These are phyloP conservation scores for Gracilinanus agilis DNA, from an alignment of 2,113 vertebrate species.

Conservation along the genomic window DNA sequence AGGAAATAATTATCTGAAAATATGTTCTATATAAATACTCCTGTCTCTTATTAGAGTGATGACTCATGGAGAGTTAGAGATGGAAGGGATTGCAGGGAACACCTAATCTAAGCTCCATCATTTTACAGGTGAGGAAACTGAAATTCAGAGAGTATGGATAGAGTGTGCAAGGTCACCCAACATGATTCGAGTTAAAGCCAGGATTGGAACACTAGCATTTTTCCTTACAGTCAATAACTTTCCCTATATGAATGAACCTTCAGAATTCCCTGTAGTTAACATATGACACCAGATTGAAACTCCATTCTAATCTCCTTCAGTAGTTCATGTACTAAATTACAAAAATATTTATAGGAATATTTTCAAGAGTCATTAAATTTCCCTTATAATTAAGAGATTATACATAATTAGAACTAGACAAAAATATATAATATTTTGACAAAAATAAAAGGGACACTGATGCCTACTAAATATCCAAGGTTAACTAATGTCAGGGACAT, in stretches of 20 bases:
- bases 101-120: not conserved
- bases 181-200: not conserved
- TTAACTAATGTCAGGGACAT: not conserved
- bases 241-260: slow-evolving; percentile 29
- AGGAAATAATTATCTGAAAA: slow-evolving; percentile 62
- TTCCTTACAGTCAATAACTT: not conserved
- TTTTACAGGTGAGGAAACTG: not conserved
- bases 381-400: not conserved
- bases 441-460: not conserved
- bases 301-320: not conserved
- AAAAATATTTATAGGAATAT: not conserved
- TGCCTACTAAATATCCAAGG: not conserved
- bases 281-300: not conserved
- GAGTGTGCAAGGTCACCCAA: not conserved
- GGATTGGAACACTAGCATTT: not conserved
- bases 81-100: not conserved
- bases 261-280: slow-evolving; percentile 20
- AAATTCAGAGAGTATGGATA: not conserved
- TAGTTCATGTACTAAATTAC: not conserved
- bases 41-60: not conserved
- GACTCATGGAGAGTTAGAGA: not conserved
- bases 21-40: slow-evolving; percentile 54
- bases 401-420: slow-evolving; percentile 8
- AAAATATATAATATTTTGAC: not conserved
- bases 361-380: not conserved